A percentile compares a stretch with the other conserved stretches of the same genome.
These are phyloP conservation scores for Syngnathus typhle DNA, from an alignment of 2,113 vertebrate genomes.

Conservation along the genomic window DNA sequence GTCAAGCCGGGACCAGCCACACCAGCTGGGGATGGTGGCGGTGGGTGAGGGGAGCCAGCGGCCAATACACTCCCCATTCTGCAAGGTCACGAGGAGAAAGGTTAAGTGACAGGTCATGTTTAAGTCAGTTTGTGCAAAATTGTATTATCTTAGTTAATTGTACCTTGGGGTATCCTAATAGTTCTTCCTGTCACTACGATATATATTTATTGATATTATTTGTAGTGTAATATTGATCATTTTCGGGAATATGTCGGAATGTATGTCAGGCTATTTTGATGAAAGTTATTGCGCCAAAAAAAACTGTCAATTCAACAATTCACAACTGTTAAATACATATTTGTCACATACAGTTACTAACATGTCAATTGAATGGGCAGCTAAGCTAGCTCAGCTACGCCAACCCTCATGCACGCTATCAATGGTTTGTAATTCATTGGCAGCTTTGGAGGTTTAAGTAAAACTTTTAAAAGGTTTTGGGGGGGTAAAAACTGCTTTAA, in stretches of 20 bases:
- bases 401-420: background rate
- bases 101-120: background rate
- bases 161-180: background rate
- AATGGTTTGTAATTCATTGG: background rate
- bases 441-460: background rate
- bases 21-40: constrained; percentile 48
- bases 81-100: background rate
- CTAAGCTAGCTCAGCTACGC: background rate
- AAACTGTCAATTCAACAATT: background rate
- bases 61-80: constrained; percentile 82
- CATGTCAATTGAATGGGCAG: background rate
- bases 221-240: background rate
- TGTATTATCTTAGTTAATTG: background rate
- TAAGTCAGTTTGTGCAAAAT: background rate
- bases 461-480: background rate
- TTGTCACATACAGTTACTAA: too few species aligned
- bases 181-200: background rate
- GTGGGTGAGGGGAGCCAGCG: constrained; percentile 68
- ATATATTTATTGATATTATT: background rate
- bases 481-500: background rate
- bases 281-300: background rate
- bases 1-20: constrained; percentile 57
- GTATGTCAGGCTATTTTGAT: background rate
- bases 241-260: too few species aligned
- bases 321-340: background rate